Conservation (phyloP, 2,113 vertebrate genomes). For the Oncorhynchus mykiss region DNA sequence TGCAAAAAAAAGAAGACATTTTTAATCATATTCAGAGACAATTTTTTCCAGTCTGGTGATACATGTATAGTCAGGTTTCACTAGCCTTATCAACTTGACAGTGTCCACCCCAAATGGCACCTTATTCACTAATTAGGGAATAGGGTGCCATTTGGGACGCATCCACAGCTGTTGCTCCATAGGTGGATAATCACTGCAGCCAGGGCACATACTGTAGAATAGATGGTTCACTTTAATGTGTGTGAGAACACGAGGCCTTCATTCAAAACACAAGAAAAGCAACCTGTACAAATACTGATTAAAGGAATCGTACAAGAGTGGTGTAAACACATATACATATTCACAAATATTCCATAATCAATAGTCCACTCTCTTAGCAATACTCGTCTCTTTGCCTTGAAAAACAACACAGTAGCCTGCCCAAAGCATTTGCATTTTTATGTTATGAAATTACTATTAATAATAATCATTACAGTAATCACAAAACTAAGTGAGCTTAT, state of each 20-base stretch:
- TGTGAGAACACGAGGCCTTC: constrained; percentile 41
- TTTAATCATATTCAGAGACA: constrained; percentile 69
- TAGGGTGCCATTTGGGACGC: not conserved
- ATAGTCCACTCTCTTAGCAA: constrained; percentile 23
- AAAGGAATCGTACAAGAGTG: constrained; percentile 61
- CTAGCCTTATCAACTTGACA: constrained; percentile 25
- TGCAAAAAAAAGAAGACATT: constrained; percentile 52
- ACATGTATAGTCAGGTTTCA: constrained; percentile 38
- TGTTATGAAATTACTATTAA: constrained; percentile 25
- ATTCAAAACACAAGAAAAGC: constrained; percentile 33
- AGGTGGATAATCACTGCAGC: constrained; percentile 36
- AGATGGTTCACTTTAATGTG: constrained; percentile 1
- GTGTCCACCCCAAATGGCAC: not conserved
- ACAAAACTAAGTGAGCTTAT: constrained; percentile 24
- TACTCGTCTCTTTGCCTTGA: constrained; percentile 14
- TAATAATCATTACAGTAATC: constrained; percentile 36
- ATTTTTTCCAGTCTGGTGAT: constrained; percentile 42
- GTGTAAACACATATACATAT: constrained; percentile 73
- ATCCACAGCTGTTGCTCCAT: constrained; percentile 15
- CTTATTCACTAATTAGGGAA: too few species aligned
- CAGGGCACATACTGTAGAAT: constrained; percentile 1
- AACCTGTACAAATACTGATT: constrained; percentile 69
- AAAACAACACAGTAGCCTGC: constrained; percentile 25
- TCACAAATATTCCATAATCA: constrained; percentile 55
- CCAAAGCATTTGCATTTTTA: constrained; percentile 28